These are phyloP conservation scores for Euphydryas editha DNA, from an alignment of 2,888 invertebrate genomes.

Conservation along the genomic window DNA sequence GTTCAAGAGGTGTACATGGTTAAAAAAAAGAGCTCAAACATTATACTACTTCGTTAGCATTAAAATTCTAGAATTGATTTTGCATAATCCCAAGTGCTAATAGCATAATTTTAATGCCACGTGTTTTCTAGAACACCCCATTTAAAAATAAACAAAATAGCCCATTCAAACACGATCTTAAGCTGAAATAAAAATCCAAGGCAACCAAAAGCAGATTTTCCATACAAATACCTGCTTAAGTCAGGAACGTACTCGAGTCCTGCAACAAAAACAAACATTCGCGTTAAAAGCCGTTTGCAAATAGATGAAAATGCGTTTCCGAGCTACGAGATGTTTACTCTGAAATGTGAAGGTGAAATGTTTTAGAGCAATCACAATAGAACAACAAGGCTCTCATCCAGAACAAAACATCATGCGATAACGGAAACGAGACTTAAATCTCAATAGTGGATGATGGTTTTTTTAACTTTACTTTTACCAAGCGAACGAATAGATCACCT, in stretches of 20 bases:
- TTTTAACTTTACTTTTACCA: too few species aligned
- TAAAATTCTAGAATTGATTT: too few species aligned
- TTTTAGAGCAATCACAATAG: constrained; percentile 19
- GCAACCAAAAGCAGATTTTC: constrained; percentile 27
- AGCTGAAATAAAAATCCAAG: constrained; percentile 12
- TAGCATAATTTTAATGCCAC: background rate
- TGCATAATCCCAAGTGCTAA: background rate
- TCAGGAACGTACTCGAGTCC: constrained; percentile 28
- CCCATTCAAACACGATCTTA: background rate
- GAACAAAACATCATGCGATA: background rate
- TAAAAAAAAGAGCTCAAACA: too few species aligned
- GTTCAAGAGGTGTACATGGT: too few species aligned
- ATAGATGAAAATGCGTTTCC: constrained; percentile 42
- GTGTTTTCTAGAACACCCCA: background rate
- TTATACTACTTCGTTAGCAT: too few species aligned
- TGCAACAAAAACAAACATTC: constrained; percentile 39
- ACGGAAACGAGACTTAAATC: background rate
- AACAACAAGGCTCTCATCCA: constrained; percentile 4
- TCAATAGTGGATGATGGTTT: background rate
- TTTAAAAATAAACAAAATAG: background rate
- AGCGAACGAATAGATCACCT: too few species aligned
- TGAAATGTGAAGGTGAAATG: constrained; percentile 15
- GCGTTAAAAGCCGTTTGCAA: constrained; percentile 50
- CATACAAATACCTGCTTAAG: constrained; percentile 34
- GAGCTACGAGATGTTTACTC: constrained; percentile 20